Evolutionary conservation across 1,140 invertebrate genomes (phyloP), one percentile per base, ranked within the genome.

Genomic region (Drosophila littoralis): DNA sequence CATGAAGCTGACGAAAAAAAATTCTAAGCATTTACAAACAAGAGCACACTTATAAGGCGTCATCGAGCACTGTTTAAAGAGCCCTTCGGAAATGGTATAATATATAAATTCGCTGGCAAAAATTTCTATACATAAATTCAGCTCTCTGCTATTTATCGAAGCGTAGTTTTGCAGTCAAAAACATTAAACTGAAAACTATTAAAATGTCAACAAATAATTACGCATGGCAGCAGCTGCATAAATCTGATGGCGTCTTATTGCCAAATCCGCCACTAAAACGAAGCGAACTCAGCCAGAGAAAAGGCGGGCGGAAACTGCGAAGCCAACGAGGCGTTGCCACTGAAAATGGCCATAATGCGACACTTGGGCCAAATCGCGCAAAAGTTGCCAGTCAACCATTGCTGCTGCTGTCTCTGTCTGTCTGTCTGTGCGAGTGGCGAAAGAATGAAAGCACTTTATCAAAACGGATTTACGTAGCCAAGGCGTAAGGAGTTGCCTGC

Each of bases 141-240:
- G 70, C 61, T 77, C 42, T 63, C 61, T 48, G 55, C 58, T 57
- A 40, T 51, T 60, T 71, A 68, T 35, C 40, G 54, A 71, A 76
- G 69, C 66, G 45, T 10, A 12, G 7, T 35, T 32, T 12, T 35
- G 17, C 32, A 59, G 35, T 48, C 28, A 81, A 67, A 54, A 50
- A 43, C 76, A 68, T 60, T 64, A 79, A 75, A 68, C 77, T 73
- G 79, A 84, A 88, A 89, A 89, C 84, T 89, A 89, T 89, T 89
- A 84, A 89, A 79, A 75, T 89, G 84, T 89, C 84, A 89, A 85
- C 84, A 89, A 89, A 89, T 89, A 89, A 89, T 89, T 89, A 89
- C 65, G 80, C 79, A 75, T 88, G 74, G 79, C 63, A 65, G 80
- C 64, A 84, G 67, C 55, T 83, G 80, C 75, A 89, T 89, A 89